A percentile compares a stretch with the other conserved stretches of the same genome.
Conservation (phyloP, 2,113 vertebrate species). For the Leiothrix lutea region DNA sequence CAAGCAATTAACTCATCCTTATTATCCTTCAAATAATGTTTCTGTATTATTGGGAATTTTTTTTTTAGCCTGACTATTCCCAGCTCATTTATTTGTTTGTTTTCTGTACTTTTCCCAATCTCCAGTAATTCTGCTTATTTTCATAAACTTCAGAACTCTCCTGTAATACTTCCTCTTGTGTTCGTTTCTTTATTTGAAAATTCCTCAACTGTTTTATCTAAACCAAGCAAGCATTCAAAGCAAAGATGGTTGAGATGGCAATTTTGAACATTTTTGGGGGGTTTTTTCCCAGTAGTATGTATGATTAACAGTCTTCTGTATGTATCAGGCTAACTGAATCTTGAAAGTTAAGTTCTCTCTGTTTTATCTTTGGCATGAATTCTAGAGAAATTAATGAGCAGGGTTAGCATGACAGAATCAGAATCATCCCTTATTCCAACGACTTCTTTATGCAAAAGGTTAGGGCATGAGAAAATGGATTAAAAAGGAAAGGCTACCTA, state of each 20-base stretch:
- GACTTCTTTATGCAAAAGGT: background rate
- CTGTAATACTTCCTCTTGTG: background rate
- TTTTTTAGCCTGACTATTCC: background rate
- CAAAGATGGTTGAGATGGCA: background rate
- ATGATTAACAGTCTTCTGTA: background rate
- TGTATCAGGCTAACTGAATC: background rate
- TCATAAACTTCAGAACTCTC: background rate
- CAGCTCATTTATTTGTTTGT: background rate
- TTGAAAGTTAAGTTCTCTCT: background rate
- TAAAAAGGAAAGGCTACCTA: background rate
- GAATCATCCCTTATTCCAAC: background rate
- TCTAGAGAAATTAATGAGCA: background rate
- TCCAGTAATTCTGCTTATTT: background rate
- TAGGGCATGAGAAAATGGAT: background rate
- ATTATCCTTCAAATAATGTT: background rate
- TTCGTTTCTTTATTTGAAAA: background rate
- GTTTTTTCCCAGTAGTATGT: background rate
- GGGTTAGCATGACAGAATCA: background rate
- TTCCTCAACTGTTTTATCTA: background rate
- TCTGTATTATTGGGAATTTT: background rate
- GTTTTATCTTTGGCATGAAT: background rate
- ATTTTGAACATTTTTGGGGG: background rate
- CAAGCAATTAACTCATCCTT: constrained; percentile 6
- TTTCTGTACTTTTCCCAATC: background rate
- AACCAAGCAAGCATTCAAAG: background rate